Evolutionary conservation across 1,140 invertebrate species (phyloP).

Genomic region (Euwallacea similis): DNA sequence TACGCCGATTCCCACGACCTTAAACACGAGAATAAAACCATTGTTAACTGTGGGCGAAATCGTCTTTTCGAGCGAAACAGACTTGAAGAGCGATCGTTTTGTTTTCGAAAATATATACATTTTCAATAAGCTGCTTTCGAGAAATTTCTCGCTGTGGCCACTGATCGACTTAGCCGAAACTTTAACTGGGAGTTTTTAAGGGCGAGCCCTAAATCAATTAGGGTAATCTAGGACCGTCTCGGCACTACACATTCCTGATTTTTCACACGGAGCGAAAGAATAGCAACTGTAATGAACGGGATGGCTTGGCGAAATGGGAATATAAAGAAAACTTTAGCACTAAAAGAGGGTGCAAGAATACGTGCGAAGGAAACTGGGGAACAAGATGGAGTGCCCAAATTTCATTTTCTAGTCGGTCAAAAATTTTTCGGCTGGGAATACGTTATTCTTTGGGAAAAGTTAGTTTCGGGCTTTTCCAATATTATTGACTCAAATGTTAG

Average conservation of each 20-base stretch:
- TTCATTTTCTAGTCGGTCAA: conserved; percentile 49
- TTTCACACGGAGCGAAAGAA: conserved; percentile 41
- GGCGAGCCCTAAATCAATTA: background rate
- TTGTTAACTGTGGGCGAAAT: conserved; percentile 24
- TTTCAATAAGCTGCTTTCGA: conserved; percentile 19
- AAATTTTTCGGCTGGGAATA: conserved; percentile 37
- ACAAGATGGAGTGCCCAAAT: conserved; percentile 48
- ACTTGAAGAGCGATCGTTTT: conserved; percentile 20
- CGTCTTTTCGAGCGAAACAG: conserved; percentile 12
- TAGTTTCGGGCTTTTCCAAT: background rate
- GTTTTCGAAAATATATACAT: conserved; percentile 12
- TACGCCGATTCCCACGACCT: conserved; percentile 23
- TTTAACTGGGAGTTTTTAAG: conserved; percentile 6
- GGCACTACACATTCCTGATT: conserved; percentile 21
- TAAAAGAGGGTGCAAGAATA: conserved; percentile 42
- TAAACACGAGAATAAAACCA: conserved; percentile 26
- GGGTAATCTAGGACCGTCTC: conserved; percentile 9
- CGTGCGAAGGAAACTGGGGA: conserved; percentile 40
- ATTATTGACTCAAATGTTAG: background rate
- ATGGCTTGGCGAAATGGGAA: conserved; percentile 45
- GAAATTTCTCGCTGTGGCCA: background rate
- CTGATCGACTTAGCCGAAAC: background rate
- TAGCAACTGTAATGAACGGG: conserved; percentile 46
- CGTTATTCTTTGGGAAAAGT: conserved; percentile 18
- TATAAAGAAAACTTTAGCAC: conserved; percentile 50